Evolutionary conservation across 1,140 invertebrate genomes (phyloP), one percentile per base, ranked within the genome.

Genomic region (Macrobrachium rosenbergii): DNA sequence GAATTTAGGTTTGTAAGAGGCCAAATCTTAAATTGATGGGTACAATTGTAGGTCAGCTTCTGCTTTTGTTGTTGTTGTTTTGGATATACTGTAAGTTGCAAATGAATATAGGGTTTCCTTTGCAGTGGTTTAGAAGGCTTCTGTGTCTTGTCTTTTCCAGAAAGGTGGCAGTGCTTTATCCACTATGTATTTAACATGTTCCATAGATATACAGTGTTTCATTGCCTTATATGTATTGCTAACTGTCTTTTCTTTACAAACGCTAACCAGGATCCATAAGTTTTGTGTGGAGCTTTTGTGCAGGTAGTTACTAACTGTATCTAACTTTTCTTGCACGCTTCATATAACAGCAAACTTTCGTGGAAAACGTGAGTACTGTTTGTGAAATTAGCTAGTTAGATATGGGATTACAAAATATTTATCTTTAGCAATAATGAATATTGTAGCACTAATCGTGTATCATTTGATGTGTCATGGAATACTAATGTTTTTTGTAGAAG

Each of bases 291-390:
- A 60, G 82, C 82, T 83, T 83, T 78, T 85, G 76, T 85, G 52
- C 63, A 85, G 77, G 75, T 85, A 28, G 60, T 82, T 75, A 82
- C 78, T 82, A 82, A 88, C 69, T 28, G 58, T 80, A 73, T 82
- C 79, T 82, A 69, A 88, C 78, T 52, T 88, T 82, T 82, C 84
- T 82, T 76, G 86, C 86, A 88, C 75, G 86, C 86, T 77, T 82
- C 86, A 45, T 37, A 45, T 87, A 88, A 88, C 88, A 90, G 90
- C 77, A 90, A 90, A 89, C 89, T 90, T 60, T 88, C 87, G 28
- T 90, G 90, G 90, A 89, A 75, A 75, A 89, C 90, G 90, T 90
- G 82, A 90, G 90, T 90, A 89, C 69, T 3, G 14, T 37, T 12
- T n/a, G 69, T 73, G 69, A 73, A 73, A 14, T 73, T 73, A 73